Evolutionary conservation across 2,797 vertebrate species (phyloP).

Genomic region (Champsocephalus esox): DNA sequence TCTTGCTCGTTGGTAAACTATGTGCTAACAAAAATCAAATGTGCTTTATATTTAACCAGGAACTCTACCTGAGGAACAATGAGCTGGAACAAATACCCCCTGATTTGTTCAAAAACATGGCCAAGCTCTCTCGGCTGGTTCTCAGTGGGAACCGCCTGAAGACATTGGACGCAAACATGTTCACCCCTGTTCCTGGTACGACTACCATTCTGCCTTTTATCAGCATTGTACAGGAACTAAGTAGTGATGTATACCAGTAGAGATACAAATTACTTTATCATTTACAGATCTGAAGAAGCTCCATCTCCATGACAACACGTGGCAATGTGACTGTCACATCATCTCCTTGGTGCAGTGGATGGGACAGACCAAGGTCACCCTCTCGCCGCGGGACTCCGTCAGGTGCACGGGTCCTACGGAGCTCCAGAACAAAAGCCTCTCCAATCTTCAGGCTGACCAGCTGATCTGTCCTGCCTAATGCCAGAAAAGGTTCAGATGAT

Average conservation of each 20-base stretch:
- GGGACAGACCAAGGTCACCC: constrained; percentile 59
- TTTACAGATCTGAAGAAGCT: constrained; percentile 80
- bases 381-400: constrained; percentile 62
- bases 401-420: constrained; percentile 75
- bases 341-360: constrained; percentile 78
- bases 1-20: neutral
- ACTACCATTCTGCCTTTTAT: constrained; percentile 2
- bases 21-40: constrained; percentile 15
- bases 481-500: constrained; percentile 12
- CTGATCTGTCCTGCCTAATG: constrained; percentile 68
- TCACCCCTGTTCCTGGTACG: constrained; percentile 80
- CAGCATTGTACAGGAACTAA: constrained; percentile 23
- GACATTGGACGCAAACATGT: constrained; percentile 78
- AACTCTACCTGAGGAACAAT: constrained; percentile 86
- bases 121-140: constrained; percentile 80
- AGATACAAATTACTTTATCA: neutral
- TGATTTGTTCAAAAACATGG: constrained; percentile 77
- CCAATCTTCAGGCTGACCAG: constrained; percentile 57
- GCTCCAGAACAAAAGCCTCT: constrained; percentile 72
- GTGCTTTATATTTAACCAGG: constrained; percentile 58
- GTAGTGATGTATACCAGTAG: neutral
- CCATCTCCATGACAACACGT: constrained; percentile 82
- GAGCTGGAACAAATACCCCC: constrained; percentile 75
- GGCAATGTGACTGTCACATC: constrained; percentile 85
- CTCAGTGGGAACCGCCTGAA: constrained; percentile 85